A percentile compares a stretch with the other conserved stretches of the same genome.
Evolutionary conservation across 2,888 invertebrate species (phyloP).

Genomic region (Laothoe populi): DNA sequence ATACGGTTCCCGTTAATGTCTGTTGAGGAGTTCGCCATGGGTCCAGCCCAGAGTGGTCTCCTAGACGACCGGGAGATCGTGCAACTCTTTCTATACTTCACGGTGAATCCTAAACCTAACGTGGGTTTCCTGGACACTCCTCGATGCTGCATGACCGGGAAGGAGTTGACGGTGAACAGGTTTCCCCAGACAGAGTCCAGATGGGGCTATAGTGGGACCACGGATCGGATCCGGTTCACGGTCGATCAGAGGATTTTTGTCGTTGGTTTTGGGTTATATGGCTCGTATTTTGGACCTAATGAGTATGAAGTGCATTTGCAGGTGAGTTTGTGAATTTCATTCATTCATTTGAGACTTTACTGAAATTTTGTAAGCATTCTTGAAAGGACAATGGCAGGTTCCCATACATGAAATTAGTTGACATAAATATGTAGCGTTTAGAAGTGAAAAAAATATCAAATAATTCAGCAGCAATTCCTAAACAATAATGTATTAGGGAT

Average conservation of each 20-base stretch:
- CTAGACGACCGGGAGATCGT: slow-evolving; percentile 91
- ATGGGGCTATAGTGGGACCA: slow-evolving; percentile 94
- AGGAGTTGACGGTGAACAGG: slow-evolving; percentile 89
- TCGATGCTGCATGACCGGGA: slow-evolving; percentile 91
- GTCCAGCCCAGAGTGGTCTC: slow-evolving; percentile 90
- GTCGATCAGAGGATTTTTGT: slow-evolving; percentile 92
- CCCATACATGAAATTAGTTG: too few species aligned
- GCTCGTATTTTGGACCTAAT: slow-evolving; percentile 91
- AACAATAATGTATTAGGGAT: too few species aligned
- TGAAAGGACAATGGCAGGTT: too few species aligned
- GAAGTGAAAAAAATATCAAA: too few species aligned
- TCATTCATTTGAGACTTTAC: too few species aligned
- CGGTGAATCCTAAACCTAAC: slow-evolving; percentile 90
- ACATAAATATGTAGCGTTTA: too few species aligned
- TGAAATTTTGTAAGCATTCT: too few species aligned
- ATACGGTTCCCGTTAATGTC: slow-evolving; percentile 94
- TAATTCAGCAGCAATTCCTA: too few species aligned
- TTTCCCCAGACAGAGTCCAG: slow-evolving; percentile 91
- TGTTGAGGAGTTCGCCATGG: slow-evolving; percentile 93
- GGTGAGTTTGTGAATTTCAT: slow-evolving; percentile 49
- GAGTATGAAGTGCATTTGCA: slow-evolving; percentile 91
- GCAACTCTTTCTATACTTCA: slow-evolving; percentile 88
- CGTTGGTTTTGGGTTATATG: slow-evolving; percentile 93
- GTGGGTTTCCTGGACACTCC: slow-evolving; percentile 89
- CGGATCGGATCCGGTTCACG: slow-evolving; percentile 92